Evolutionary conservation across 2,113 vertebrate genomes (phyloP), one percentile per base, ranked within the genome.

Genomic region (Casuarius casuarius): DNA sequence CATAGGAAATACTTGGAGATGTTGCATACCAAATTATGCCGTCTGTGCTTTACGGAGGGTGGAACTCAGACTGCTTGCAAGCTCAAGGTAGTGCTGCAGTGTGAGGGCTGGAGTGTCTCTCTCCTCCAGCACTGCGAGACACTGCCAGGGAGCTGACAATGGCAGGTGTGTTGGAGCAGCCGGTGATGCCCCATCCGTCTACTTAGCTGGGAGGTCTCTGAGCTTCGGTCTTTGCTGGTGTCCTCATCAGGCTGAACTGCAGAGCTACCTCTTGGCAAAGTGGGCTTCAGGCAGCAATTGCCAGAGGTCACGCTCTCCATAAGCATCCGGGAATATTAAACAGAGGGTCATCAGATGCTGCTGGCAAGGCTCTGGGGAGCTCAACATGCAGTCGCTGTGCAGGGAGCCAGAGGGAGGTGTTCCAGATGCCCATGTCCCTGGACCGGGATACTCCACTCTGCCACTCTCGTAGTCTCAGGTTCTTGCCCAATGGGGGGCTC

Each of bases 381-480:
- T 20, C 0, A 0, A 0, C 48, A 13, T 22, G 48, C 83, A 61
- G 52, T 22, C 44, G 6, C 59, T 33, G 28, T 38, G n/a, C 1
- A 0, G 52, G 12, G 59, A 61, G 66, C 18, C 35, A 9, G 17
- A 72, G 42, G 59, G 20, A 84, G 38, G 9, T 51, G 14, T 42
- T 29, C 5, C 46, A 17, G 12, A 9, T 61, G 35, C 16, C 65
- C 4, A 3, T 48, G n/a, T 40, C 23, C 71, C 78, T 26, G 23
- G 78, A 23, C 51, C 23, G 17, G 5, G 49, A n/a, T 20, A 42
- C 40, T 49, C 19, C 40, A 58, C 78, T 48, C 46, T 72, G 46
- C 59, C 11, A 7, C 29, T 7, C 18, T 86, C 0, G 0, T 0
- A 0, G 0, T 49, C 58, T n/a, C 81, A 63, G 33, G 16, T 19